phyloP scores from a whole-genome alignment of 2,888 invertebrate genomes.

The Tenthredo amoena region DNA sequence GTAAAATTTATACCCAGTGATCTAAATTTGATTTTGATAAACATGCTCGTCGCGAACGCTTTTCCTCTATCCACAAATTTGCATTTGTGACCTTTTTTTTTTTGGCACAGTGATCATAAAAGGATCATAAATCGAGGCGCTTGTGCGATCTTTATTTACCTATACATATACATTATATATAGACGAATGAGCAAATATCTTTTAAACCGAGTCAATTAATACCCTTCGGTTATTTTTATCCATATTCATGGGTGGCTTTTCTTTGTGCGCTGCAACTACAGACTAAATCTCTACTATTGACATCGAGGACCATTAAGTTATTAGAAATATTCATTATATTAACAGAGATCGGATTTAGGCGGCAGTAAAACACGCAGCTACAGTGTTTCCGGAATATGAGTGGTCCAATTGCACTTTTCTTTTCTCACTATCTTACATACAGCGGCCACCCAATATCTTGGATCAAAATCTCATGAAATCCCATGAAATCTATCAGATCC shows the following conservation, averaged over 20 bases:
- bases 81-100: background rate
- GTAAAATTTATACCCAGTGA: background rate
- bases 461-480: background rate
- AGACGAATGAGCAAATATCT: constrained; percentile 11
- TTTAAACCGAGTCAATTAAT: background rate
- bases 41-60: background rate
- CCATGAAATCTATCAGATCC: background rate
- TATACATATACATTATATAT: background rate
- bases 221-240: background rate
- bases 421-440: background rate
- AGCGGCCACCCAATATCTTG: background rate
- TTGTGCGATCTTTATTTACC: background rate
- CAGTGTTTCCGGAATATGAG: background rate
- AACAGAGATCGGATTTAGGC: constrained; percentile 6
- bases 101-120: constrained; percentile 33
- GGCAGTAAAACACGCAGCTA: background rate
- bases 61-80: background rate
- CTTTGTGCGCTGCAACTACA: constrained; percentile 14
- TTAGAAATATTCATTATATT: constrained; percentile 2
- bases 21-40: background rate
- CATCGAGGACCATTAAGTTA: constrained; percentile 34
- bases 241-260: background rate
- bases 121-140: background rate
- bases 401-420: background rate
- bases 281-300: constrained; percentile 29